Percentiles rank a stretch among this genome's conserved stretches.
phyloP scores from a whole-genome alignment of 1,140 invertebrate genomes.

The Pseudomyrmex gracilis region DNA sequence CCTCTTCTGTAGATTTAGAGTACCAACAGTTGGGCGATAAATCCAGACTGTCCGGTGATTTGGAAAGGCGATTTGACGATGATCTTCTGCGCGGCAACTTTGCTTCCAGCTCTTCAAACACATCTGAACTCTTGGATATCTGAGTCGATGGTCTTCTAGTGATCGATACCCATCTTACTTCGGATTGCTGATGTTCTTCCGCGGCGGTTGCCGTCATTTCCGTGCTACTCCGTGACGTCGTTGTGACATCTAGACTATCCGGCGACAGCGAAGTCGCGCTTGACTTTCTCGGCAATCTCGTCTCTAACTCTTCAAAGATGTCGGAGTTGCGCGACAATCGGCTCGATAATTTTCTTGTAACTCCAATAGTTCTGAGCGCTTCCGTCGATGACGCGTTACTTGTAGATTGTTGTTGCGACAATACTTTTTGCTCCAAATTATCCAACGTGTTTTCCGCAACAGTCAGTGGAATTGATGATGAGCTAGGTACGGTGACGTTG shows the following conservation, averaged over 20 bases:
- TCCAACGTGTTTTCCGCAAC: conserved; percentile 78
- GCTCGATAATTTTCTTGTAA: conserved; percentile 82
- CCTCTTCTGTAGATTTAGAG: conserved; percentile 81
- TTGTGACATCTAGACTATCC: conserved; percentile 78
- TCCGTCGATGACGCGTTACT: conserved; percentile 68
- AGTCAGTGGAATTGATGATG: conserved; percentile 74
- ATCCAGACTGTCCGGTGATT: conserved; percentile 82
- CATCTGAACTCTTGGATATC: conserved; percentile 74
- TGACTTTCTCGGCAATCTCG: conserved; percentile 68
- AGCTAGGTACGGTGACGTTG: conserved; percentile 11
- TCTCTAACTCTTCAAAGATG: conserved; percentile 81
- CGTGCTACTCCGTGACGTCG: conserved; percentile 65
- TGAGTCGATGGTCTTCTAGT: conserved; percentile 72
- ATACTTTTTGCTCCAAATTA: conserved; percentile 73
- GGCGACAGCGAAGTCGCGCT: conserved; percentile 80
- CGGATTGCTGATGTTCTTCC: conserved; percentile 22
- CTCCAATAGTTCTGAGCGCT: conserved; percentile 56
- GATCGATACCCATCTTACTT: conserved; percentile 56
- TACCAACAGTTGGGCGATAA: conserved; percentile 69
- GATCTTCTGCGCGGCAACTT: conserved; percentile 74
- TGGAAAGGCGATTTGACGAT: conserved; percentile 76
- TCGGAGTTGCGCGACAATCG: conserved; percentile 79
- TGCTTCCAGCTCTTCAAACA: conserved; percentile 75
- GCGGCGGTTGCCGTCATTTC: conserved; percentile 39
- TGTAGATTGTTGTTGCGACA: conserved; percentile 55